Base-by-base conservation (phyloP, 2,888 invertebrate genomes). In the Drosophila mimetica region DNA sequence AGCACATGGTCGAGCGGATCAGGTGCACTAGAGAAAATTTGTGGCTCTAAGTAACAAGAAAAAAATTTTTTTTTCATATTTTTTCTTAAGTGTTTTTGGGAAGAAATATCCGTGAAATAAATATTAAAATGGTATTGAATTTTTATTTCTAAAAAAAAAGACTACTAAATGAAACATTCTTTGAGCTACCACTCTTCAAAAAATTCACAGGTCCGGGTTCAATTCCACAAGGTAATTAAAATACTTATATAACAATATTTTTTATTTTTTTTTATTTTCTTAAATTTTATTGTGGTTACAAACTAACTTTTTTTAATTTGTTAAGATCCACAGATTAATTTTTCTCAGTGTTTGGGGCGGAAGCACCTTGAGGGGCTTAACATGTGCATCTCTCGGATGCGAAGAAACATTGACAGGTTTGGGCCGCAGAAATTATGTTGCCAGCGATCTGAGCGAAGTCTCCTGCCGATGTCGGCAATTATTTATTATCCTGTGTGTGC, bases 401-500 rank as follows among this genome's bases (percentile, higher is more conserved):
- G 42, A 74, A 53, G 44, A 28, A 51, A 57, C 66, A 77, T 75
- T 77, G 80, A 80, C 82, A 79, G 79, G 71, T 48, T 63, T 46
- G 64, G 70, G 75, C 66, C 70, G 47, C 70, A 76, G 58, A 81
- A 79, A 85, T 82, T 73, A 82, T 82, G 85, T 78, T 82, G 80
- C 74, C 82, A 77, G 50, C 63, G 69, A 39, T 65, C 55, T 54
- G 59, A 70, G 58, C 52, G 36, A 30, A 63, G 63, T 63, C 63
- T 63, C 63, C 63, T 64, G 51, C 63, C 63, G 60, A 65, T 70
- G 59, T 69, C 64, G 73, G 83, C 84, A 86, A 84, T 84, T 84
- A 84, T 84, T 84, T 86, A 86, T 84, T 77, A 86, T 79, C 81
- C 82, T 79, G 77, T 72, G 69, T 75, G 74, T 74, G 81, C 74